phyloP scores from a whole-genome alignment of 2,888 invertebrate genomes.

The Troilus luridus region DNA sequence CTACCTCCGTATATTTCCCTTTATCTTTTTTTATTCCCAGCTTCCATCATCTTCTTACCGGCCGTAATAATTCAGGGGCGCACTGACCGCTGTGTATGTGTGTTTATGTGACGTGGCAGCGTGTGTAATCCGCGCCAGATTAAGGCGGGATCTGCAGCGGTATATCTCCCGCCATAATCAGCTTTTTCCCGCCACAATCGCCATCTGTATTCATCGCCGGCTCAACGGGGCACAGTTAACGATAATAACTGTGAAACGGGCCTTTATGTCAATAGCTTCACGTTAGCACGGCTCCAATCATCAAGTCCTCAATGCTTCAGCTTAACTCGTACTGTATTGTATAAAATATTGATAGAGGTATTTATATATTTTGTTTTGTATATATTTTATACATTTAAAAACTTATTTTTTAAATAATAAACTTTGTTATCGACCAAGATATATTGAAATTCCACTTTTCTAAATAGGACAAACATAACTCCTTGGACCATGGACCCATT shows the following conservation, averaged over 20 bases:
- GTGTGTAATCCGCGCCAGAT: slow-evolving; percentile 44
- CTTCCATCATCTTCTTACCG: slow-evolving; percentile 49
- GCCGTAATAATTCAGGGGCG: slow-evolving; percentile 3
- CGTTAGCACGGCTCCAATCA: neutral
- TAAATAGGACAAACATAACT: no score
- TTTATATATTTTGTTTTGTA: no score
- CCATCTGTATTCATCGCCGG: slow-evolving; percentile 42
- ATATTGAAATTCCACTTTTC: no score
- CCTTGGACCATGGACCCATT: no score
- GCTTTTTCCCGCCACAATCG: slow-evolving; percentile 49
- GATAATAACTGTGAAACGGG: slow-evolving; percentile 42
- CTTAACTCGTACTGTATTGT: neutral
- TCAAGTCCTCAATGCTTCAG: neutral
- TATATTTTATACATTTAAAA: no score
- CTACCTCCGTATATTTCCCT: slow-evolving; percentile 45
- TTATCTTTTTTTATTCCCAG: slow-evolving; percentile 44
- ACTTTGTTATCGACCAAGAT: no score
- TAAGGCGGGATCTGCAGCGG: slow-evolving; percentile 47
- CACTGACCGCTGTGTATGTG: slow-evolving; percentile 33
- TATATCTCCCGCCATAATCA: slow-evolving; percentile 46
- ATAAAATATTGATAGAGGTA: neutral
- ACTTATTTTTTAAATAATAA: no score
- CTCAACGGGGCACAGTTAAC: slow-evolving; percentile 35
- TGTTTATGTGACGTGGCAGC: slow-evolving; percentile 31
- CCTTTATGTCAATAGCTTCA: slow-evolving; percentile 19